Conservation (phyloP, 2,113 vertebrate species). For the Origma solitaria region DNA sequence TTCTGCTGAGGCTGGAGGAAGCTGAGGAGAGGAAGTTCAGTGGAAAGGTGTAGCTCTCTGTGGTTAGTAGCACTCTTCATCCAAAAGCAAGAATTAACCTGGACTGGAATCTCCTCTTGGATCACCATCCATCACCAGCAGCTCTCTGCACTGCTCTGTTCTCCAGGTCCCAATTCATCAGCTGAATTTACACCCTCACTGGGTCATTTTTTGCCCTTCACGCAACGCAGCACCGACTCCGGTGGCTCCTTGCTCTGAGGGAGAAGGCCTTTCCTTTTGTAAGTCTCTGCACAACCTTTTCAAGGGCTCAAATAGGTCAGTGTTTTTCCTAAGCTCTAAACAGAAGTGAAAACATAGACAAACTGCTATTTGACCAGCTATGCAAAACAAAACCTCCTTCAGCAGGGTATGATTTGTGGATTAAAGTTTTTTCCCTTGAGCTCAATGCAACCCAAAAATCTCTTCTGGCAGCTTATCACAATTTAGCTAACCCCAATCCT, state of each 20-base stretch:
- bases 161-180: background rate
- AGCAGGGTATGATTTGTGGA: constrained; percentile 3
- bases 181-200: background rate
- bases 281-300: background rate
- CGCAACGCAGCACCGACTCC: accelerated
- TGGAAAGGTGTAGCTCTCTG: background rate
- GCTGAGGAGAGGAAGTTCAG: background rate
- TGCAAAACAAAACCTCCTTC: constrained; percentile 19
- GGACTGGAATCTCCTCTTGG: background rate
- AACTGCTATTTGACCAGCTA: constrained; percentile 18
- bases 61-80: background rate
- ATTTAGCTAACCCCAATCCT: background rate
- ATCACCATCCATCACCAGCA: background rate
- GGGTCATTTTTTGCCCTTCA: background rate
- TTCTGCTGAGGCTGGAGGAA: background rate
- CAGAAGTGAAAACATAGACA: background rate
- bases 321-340: background rate
- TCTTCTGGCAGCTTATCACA: constrained; percentile 39
- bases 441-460: constrained; percentile 24
- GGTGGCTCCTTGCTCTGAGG: background rate
- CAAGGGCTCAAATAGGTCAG: background rate
- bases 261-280: background rate
- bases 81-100: background rate
- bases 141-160: background rate
- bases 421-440: constrained; percentile 35